Evolutionary conservation across 2,888 invertebrate species (phyloP).

Genomic region (Meta bourneti): DNA sequence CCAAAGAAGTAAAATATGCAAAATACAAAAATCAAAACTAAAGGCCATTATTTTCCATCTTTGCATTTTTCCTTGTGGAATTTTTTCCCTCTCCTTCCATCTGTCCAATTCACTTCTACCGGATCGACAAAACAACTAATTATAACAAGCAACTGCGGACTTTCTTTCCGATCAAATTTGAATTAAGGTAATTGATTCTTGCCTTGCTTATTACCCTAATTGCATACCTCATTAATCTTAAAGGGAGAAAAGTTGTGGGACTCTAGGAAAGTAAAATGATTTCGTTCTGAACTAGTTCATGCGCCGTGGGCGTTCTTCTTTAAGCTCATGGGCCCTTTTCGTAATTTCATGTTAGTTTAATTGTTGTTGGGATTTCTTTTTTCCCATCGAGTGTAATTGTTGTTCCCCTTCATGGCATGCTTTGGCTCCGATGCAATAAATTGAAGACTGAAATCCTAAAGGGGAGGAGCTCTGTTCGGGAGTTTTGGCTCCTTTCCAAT

Average conservation of each 20-base stretch:
- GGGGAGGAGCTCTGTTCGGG: constrained; percentile 34
- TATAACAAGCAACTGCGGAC: constrained; percentile 62
- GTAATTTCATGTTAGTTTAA: constrained; percentile 68
- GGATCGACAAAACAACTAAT: constrained; percentile 70
- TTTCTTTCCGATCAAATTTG: constrained; percentile 73
- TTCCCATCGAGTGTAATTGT: constrained; percentile 32
- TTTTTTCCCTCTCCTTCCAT: not conserved
- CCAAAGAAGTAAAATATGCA: not conserved
- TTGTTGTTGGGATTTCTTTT: constrained; percentile 47
- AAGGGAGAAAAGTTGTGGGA: constrained; percentile 10
- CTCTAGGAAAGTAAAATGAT: constrained; percentile 42
- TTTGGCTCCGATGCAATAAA: constrained; percentile 43
- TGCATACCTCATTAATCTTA: constrained; percentile 74
- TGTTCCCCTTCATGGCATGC: not conserved
- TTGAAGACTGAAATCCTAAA: constrained; percentile 39
- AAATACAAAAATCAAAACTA: not conserved
- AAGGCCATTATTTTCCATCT: not conserved
- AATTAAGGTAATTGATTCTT: constrained; percentile 74
- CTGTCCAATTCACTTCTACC: not conserved
- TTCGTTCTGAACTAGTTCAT: constrained; percentile 30
- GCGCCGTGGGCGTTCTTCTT: constrained; percentile 41
- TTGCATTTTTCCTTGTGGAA: not conserved
- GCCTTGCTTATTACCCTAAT: constrained; percentile 71
- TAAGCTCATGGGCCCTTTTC: not conserved
- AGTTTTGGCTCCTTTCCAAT: constrained; percentile 38